A percentile compares a stretch with the other conserved stretches of the same genome.
phyloP scores from a whole-genome alignment of 2,113 vertebrate genomes.

The Trinectes maculatus region DNA sequence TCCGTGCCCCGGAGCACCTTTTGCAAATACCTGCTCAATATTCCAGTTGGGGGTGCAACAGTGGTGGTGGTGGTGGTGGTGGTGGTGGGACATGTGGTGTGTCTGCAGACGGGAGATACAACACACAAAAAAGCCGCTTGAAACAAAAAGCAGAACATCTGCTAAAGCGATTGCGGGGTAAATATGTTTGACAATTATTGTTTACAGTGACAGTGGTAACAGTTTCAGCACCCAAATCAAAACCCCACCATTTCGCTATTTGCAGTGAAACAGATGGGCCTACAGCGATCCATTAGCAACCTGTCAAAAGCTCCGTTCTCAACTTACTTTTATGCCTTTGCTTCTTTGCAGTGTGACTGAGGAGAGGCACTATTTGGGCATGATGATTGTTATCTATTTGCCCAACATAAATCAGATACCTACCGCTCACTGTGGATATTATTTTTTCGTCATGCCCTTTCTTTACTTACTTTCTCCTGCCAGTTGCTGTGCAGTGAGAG shows the following conservation, averaged over 20 bases:
- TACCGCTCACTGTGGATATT: constrained; percentile 65
- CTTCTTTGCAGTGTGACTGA: constrained; percentile 77
- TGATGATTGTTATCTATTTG: constrained; percentile 79
- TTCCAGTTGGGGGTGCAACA: constrained; percentile 77
- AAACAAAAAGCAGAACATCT: constrained; percentile 88
- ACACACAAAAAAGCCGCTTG: constrained; percentile 80
- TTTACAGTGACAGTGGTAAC: constrained; percentile 91
- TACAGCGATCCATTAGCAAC: constrained; percentile 87
- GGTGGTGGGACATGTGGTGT: constrained; percentile 71
- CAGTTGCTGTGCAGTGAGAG: constrained; percentile 67
- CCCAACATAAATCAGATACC: constrained; percentile 76
- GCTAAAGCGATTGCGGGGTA: constrained; percentile 88
- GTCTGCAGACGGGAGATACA: constrained; percentile 85
- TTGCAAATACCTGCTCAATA: constrained; percentile 89
- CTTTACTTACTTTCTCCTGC: constrained; percentile 48
- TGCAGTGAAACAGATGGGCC: constrained; percentile 88
- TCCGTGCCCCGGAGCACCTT: constrained; percentile 85
- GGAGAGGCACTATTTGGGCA: constrained; percentile 69
- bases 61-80: constrained; percentile 37
- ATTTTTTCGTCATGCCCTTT: constrained; percentile 40
- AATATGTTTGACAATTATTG: constrained; percentile 91
- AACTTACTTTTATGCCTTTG: constrained; percentile 84
- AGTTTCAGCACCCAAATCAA: constrained; percentile 85
- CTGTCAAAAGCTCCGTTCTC: constrained; percentile 86
- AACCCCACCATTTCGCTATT: constrained; percentile 83